phyloP scores from a whole-genome alignment of 1,140 invertebrate genomes.

The Ditylenchus dipsaci region DNA sequence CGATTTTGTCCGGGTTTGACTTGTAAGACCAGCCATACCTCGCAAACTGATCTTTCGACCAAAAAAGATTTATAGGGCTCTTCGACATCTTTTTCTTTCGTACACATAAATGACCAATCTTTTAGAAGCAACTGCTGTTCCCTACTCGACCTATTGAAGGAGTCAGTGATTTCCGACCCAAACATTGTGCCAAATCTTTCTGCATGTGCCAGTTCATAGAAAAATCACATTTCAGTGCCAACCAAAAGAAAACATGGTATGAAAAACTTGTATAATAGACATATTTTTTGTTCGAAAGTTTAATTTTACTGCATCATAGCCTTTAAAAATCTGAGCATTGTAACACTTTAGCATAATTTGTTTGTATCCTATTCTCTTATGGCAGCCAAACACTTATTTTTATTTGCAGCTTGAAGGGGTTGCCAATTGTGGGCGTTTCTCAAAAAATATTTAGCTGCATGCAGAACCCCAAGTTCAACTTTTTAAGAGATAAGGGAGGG shows the following conservation, averaged over 20 bases:
- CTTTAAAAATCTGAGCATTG: too few relatives aligned
- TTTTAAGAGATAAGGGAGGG: too few relatives aligned
- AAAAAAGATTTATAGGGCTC: background rate
- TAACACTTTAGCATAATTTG: too few relatives aligned
- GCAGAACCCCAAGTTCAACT: too few relatives aligned
- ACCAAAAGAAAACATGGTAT: background rate
- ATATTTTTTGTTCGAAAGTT: background rate
- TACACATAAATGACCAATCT: too few relatives aligned
- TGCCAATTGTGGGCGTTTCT: background rate
- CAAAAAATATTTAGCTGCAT: background rate
- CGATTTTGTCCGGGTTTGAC: background rate
- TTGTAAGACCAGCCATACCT: background rate
- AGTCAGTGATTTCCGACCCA: constrained; percentile 42
- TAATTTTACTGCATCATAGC: background rate
- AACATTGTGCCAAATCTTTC: constrained; percentile 30
- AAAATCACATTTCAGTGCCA: background rate
- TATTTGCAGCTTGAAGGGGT: background rate
- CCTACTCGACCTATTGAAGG: constrained; percentile 41
- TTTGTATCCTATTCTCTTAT: background rate
- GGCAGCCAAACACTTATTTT: background rate
- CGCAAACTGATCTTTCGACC: background rate
- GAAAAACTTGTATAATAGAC: constrained; percentile 4
- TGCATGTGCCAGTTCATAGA: constrained; percentile 46
- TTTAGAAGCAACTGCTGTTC: constrained; percentile 42
- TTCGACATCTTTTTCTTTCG: too few relatives aligned